phyloP scores from a whole-genome alignment of 2,797 vertebrate genomes.

The Liasis olivaceus region DNA sequence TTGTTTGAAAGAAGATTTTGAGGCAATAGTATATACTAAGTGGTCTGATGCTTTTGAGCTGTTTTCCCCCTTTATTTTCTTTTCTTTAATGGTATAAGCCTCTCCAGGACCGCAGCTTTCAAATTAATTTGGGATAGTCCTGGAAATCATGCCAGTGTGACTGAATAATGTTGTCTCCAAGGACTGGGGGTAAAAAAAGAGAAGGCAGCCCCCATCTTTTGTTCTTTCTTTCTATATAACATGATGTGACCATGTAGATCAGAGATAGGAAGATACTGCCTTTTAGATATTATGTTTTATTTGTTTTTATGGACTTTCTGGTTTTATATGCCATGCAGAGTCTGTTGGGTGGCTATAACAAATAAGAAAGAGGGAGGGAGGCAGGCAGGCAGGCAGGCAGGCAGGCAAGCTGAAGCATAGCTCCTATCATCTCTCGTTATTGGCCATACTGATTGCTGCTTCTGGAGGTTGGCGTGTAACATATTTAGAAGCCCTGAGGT shows the following conservation, averaged over 20 bases:
- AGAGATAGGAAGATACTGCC: not conserved
- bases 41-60: not conserved
- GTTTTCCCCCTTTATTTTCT: not conserved
- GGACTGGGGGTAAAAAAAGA: not conserved
- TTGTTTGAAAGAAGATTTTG: not conserved
- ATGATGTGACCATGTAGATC: not conserved
- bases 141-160: not conserved
- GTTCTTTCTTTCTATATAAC: not conserved
- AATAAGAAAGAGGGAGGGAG: not conserved
- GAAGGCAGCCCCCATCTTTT: not conserved
- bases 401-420: no score
- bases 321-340: not conserved
- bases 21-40: not conserved
- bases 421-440: no score
- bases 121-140: not conserved
- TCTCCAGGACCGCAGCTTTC: no score
- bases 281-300: not conserved
- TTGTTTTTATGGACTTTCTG: not conserved
- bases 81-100: not conserved
- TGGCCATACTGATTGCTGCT: no score
- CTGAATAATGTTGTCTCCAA: not conserved
- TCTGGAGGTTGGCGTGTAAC: no score
- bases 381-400: not conserved
- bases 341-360: not conserved
- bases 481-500: no score